phyloP scores from a whole-genome alignment of 2,888 invertebrate genomes.

The Zeuzera pyrina region DNA sequence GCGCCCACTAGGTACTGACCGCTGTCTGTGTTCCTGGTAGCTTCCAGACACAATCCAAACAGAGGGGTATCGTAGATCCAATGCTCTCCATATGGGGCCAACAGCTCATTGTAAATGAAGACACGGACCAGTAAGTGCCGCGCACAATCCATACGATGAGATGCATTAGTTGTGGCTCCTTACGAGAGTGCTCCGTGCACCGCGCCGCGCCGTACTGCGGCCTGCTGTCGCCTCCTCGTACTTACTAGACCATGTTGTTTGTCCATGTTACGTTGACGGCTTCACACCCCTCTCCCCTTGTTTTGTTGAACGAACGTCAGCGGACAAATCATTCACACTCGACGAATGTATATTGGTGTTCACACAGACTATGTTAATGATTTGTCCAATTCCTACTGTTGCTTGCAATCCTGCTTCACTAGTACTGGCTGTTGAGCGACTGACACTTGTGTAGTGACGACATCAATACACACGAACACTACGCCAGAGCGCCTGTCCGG shows the following conservation, averaged over 20 bases:
- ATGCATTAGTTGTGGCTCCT: constrained; percentile 13
- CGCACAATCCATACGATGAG: constrained; percentile 22
- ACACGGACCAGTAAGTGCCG: constrained; percentile 94
- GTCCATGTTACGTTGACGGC: constrained; percentile 1
- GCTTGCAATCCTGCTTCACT: constrained; percentile 30
- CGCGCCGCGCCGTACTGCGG: constrained; percentile 13
- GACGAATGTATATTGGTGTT: neutral
- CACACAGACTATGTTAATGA: constrained; percentile 8
- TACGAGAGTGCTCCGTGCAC: constrained; percentile 44
- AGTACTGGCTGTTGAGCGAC: constrained; percentile 10
- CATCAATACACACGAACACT: constrained; percentile 1
- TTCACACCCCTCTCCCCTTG: neutral
- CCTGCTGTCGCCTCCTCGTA: too few relatives aligned
- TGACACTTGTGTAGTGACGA: constrained; percentile 1
- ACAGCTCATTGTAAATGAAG: constrained; percentile 98
- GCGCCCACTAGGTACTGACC: constrained; percentile 32
- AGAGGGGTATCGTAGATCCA: constrained; percentile 97
- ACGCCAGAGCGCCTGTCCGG: constrained; percentile 6
- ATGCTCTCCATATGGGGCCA: constrained; percentile 99
- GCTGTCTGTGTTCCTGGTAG: constrained; percentile 72
- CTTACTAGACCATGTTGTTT: constrained; percentile 14
- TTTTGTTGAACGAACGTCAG: neutral
- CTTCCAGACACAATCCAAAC: constrained; percentile 92
- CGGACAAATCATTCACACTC: neutral
- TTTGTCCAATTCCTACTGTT: constrained; percentile 27